Conservation (phyloP, 2,888 invertebrate species). For the Clistopyga incitator region DNA sequence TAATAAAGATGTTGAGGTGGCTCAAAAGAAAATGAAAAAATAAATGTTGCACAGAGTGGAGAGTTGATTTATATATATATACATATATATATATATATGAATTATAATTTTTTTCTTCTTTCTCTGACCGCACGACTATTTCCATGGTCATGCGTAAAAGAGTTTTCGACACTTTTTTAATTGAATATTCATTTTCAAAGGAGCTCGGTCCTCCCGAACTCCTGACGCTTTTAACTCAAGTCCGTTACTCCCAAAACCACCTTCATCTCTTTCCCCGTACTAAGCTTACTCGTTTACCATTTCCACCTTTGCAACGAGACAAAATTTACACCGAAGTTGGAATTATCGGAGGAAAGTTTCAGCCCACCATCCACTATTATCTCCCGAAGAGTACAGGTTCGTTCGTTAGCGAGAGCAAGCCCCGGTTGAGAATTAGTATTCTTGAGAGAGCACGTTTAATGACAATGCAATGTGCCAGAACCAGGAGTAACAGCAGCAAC, state of each 20-base stretch:
- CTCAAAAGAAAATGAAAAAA: not conserved
- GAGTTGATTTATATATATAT: no score
- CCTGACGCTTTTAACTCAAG: not conserved
- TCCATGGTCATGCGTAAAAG: not conserved
- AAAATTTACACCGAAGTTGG: slow-evolving; percentile 29
- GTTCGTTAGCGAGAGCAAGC: slow-evolving; percentile 31
- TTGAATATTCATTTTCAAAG: not conserved
- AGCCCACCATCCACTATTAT: slow-evolving; percentile 46
- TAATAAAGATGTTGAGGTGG: slow-evolving; percentile 24
- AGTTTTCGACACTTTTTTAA: not conserved
- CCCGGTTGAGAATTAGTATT: slow-evolving; percentile 53
- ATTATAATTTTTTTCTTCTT: not conserved
- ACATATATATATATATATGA: no score
- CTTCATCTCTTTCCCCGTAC: slow-evolving; percentile 13
- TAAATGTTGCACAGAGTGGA: not conserved
- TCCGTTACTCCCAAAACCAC: not conserved
- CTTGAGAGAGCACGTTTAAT: slow-evolving; percentile 61
- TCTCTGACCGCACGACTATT: not conserved
- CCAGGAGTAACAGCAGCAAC: slow-evolving; percentile 32
- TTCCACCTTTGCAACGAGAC: slow-evolving; percentile 6
- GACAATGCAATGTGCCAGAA: slow-evolving; percentile 63
- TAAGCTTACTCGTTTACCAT: slow-evolving; percentile 12
- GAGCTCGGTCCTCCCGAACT: no score
- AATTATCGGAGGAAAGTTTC: slow-evolving; percentile 59
- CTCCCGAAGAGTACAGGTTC: slow-evolving; percentile 38